These are phyloP conservation scores for Tipula confusa DNA, from an alignment of 2,888 invertebrate genomes.

Conservation along the genomic window DNA sequence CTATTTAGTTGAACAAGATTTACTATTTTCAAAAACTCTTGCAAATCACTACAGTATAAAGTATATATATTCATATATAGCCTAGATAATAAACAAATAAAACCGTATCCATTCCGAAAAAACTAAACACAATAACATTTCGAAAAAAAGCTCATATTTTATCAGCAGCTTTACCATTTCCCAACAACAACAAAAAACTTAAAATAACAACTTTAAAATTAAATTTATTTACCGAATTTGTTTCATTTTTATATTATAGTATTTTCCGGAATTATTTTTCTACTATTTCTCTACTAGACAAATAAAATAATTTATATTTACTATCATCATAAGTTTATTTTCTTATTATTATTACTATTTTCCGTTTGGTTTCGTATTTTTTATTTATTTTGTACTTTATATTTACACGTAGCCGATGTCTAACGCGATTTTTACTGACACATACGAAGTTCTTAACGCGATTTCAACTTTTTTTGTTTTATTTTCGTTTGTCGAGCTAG, in stretches of 20 bases:
- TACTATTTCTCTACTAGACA: not conserved
- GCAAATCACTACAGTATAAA: not conserved
- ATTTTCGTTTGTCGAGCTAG: too few species aligned
- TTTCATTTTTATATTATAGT: not conserved
- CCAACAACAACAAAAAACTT: not conserved
- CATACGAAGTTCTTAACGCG: too few species aligned
- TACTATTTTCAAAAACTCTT: not conserved
- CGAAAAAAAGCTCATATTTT: not conserved
- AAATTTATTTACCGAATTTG: slow-evolving; percentile 12
- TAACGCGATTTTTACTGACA: too few species aligned
- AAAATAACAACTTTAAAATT: slow-evolving; percentile 5
- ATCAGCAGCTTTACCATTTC: not conserved
- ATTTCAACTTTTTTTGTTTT: too few species aligned
- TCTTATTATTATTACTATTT: slow-evolving; percentile 1
- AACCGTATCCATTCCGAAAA: not conserved
- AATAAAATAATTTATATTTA: slow-evolving; percentile 25
- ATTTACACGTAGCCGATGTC: too few species aligned
- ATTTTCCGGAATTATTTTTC: slow-evolving; percentile 14
- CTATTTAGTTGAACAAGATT: not conserved
- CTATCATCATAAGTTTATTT: slow-evolving; percentile 6
- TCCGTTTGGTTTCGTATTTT: not conserved
- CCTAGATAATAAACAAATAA: not conserved
- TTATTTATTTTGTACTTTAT: not conserved
- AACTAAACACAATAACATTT: not conserved
- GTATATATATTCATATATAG: not conserved